Base-by-base conservation (phyloP, 2,888 invertebrate species). In the Drosophila peninsularis region DNA sequence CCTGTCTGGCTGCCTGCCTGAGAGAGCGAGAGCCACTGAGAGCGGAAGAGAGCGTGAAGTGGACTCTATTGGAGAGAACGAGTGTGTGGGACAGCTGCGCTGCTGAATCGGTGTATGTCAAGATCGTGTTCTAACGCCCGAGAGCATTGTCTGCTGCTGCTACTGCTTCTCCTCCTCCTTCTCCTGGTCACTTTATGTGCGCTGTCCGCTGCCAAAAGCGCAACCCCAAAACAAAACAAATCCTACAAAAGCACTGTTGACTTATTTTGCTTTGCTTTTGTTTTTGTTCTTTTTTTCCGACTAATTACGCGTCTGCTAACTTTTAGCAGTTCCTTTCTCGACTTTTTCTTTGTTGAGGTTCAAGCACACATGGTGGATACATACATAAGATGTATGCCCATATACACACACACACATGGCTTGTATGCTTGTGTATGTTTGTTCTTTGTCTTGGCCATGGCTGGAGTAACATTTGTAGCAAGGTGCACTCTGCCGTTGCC, bases 391-490 rank as follows among this genome's bases (percentile, higher is more conserved):
- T 17, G 2, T 21, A 44, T 17, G 30, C 9, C 2, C 37, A 32
- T 47, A 39, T 54, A 32, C 42, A 24, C 44, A 42, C 50, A 13
- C 56, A 17, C 6, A 14, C 24, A 24, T 24, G 24, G 27, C 27
- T 24, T 11, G 21, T 36, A 17, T 19, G 5, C 5, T 3, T 27
- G 11, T 45, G 10, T 24, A 11, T 14, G 61, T 58, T 54, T 32
- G 56, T 78, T 82, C 78, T 85, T 85, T 85, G 85, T 85, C 78
- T 82, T 75, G 65, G 44, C 77, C 77, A 62, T 65, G 69, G 62
- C 69, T 73, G 69, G 53, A 65, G 57, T 44, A 60, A 41, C 49
- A 56, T 54, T 56, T 44, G 42, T 49, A 71, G 82, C 71, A 79
- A 68, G 71, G 67, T 78, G 58, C 71, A 34, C 49, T 49, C 49